These are phyloP conservation scores for Cydia amplana DNA, from an alignment of 1,140 invertebrate species.

Conservation along the genomic window DNA sequence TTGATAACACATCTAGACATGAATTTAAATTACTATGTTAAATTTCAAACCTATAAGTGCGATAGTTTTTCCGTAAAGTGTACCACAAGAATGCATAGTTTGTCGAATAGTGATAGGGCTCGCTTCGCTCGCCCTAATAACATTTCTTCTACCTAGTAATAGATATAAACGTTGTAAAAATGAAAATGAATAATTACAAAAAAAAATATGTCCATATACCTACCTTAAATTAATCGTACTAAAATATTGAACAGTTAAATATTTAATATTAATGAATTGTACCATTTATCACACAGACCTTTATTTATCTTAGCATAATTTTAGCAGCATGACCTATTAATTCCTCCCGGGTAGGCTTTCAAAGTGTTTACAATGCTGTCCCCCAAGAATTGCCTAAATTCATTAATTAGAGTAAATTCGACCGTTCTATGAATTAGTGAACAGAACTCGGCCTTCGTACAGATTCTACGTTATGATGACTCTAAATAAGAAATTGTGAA, in stretches of 20 bases:
- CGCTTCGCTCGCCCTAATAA: no score
- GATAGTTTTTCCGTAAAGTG: no score
- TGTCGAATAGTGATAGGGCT: no score
- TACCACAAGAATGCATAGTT: no score
- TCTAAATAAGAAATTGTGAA: background rate
- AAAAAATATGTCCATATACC: background rate
- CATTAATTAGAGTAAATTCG: constrained; percentile 21
- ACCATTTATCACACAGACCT: constrained; percentile 8
- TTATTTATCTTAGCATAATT: constrained; percentile 23
- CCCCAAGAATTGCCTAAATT: constrained; percentile 29
- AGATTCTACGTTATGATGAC: background rate
- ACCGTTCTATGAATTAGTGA: constrained; percentile 24
- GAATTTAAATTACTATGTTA: no score
- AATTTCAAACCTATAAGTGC: no score
- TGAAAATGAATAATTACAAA: no score
- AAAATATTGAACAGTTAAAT: background rate
- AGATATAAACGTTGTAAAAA: no score
- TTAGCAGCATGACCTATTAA: constrained; percentile 17
- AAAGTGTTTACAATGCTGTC: constrained; percentile 17
- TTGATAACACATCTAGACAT: no score
- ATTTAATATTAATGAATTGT: background rate
- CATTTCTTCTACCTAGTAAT: no score
- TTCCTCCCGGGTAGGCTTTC: constrained; percentile 28
- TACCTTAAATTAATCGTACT: background rate
- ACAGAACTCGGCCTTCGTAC: background rate